Evolutionary conservation across 2,888 invertebrate species (phyloP), one percentile per base, ranked within the genome.

Genomic region (Subacronicta megacephala): DNA sequence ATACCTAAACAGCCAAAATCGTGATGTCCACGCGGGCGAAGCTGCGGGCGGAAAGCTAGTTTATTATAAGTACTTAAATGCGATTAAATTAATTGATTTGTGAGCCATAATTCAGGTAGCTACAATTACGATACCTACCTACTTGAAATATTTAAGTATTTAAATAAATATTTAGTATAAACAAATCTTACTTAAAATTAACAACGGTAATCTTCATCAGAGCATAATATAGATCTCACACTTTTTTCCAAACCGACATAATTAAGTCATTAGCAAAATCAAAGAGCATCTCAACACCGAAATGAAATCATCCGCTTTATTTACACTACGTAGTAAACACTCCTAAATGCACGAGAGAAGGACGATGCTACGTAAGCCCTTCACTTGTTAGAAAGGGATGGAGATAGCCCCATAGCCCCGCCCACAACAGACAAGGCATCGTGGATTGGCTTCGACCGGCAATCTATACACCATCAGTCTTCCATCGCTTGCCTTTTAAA

Each of bases 231-330:
- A n/a, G 16, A 56, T 53, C 52, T 46, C 42, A 49, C 58, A 63
- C 58, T 57, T 72, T 72, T 58, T 70, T 52, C 41, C 59, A 71
- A 62, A 61, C 59, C 49, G 53, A 80, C 56, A 80, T 85, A 79
- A 88, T 81, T 83, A 84, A 83, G 80, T 84, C 83, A 86, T 89
- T 87, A 88, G 69, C 72, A 54, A 78, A 81, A 78, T 77, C 75
- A 81, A 83, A 84, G 84, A 81, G 77, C 81, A 84, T 83, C 84
- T 82, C 82, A 69, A 82, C 84, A 80, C 82, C 77, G 72, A 74
- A 83, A 90, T 92, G 91, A 92, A 92, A 88, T 92, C 92, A 92
- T 85, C 81, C 84, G 81, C 72, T 86, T 87, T 90, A 91, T 91
- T 92, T 91, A 91, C 89, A 82, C 80, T 78, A 55, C 78, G 68